Base-by-base conservation (phyloP, 2,888 invertebrate genomes). In the Elmis aenea region DNA sequence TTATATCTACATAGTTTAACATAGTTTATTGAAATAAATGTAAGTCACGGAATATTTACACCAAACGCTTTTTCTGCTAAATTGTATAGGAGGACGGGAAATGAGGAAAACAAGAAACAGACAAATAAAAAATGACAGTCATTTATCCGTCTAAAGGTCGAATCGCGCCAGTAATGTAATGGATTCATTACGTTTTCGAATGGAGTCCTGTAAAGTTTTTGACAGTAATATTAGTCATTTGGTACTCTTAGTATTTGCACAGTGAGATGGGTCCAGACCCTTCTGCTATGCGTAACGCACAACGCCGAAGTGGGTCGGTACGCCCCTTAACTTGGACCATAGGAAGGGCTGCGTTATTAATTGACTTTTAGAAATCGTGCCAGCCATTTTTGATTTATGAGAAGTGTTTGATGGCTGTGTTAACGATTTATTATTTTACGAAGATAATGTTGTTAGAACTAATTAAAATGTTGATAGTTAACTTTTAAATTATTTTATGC, bases 151-250 rank as follows among this genome's bases (percentile, higher is more conserved):
- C 33, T 46, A 38, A 35, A 9, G 22, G 21, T 16, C 22, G 13
- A 13, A 6, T 13, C 22, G 24, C 20, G 33, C 33, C 16, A 29
- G 24, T 37, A 53, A 59, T 56, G 61, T 64, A 64, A 65, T 65
- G 61, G 65, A 65, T 60, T 64, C 65, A 65, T 65, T 65, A 64
- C 53, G 50, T 51, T 62, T 55, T 52, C 54, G 52, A 59, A 64
- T 63, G 60, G 57, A 51, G 45, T 54, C 45, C 53, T 53, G 52
- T 61, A 55, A 54, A 55, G 56, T 50, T 50, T 50, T 53, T 56
- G 64, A 64, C 64, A 61, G 48, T 42, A 51, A 48, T 56, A 64
- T 65, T 63, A 64, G 61, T 65, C 65, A 65, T 62, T 56, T 58
- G 55, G 48, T 39, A 50, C 52, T 60, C 57, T 55, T 50, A 50